These are phyloP conservation scores for Nylanderia fulva DNA, from an alignment of 1,140 invertebrate genomes.

Conservation along the genomic window DNA sequence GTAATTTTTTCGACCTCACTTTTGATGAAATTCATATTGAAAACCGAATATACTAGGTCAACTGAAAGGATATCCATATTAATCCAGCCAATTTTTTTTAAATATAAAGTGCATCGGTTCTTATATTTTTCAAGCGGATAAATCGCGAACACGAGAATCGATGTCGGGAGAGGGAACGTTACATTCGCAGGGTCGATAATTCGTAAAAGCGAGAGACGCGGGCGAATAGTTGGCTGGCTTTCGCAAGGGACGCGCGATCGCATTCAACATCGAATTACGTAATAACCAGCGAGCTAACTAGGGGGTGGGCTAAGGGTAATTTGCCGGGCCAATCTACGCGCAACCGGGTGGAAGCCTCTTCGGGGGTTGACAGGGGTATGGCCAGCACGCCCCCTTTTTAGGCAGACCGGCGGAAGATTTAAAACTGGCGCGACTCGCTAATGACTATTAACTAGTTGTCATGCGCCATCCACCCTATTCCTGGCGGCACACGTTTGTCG, in stretches of 20 bases:
- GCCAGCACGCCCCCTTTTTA: constrained; percentile 59
- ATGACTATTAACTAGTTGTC: constrained; percentile 82
- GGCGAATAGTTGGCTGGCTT: constrained; percentile 68
- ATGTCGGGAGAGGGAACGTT: neutral
- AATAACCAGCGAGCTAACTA: constrained; percentile 69
- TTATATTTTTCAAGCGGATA: constrained; percentile 1
- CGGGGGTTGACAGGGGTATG: constrained; percentile 71
- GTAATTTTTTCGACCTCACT: neutral
- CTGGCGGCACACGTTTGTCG: constrained; percentile 68
- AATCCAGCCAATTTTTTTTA: neutral
- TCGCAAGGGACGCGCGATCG: constrained; percentile 58
- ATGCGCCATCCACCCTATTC: constrained; percentile 62
- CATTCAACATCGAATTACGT: constrained; percentile 73
- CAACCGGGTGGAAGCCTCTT: constrained; percentile 71
- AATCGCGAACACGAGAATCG: constrained; percentile 44
- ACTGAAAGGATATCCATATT: neutral
- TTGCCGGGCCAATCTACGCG: constrained; percentile 66
- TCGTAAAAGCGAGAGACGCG: constrained; percentile 37
- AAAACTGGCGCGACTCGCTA: constrained; percentile 80
- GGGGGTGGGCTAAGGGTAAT: constrained; percentile 65
- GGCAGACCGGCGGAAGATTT: constrained; percentile 76
- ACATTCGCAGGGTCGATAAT: constrained; percentile 53
- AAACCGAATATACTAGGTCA: neutral
- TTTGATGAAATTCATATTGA: neutral
- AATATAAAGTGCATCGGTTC: constrained; percentile 16